Base-by-base conservation (phyloP, 2,888 invertebrate genomes). In the Diarsia brunnea region DNA sequence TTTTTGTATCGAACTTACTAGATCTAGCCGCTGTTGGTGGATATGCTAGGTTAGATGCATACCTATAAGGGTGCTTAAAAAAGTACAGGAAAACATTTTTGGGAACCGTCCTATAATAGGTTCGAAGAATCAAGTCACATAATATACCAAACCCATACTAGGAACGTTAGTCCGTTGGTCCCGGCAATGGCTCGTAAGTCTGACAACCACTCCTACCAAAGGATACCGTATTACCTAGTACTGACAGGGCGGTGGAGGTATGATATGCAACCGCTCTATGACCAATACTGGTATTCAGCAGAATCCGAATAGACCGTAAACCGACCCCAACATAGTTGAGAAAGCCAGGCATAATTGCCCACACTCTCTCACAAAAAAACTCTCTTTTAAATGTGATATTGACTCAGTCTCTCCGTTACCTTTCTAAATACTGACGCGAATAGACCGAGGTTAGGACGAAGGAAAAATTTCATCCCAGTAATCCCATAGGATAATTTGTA, bases 1-100 rank as follows among this genome's bases (percentile, higher is more conserved):
- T 53, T 38, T 38, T 53, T 12, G 47, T 66, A 67, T 68, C 60
- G 63, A 78, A 81, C 45, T 43, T 64, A 67, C 73, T 69, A 53
- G 61, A 73, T 47, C 0, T 47, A 68, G n/a, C n/a, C 24, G 11
- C 31, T 31, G 19, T 58, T 68, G 19, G 16, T 43, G n/a, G n/a
- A 55, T 19, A 55, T 24, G 24, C 24, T 67, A 21, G 21, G 31
- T 61, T 61, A 31, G 19, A 43, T 47, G 5, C 24, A 43, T 14
- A 14, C 55, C n/a, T n/a, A n/a, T n/a, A 11, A 24, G 55, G 55
- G 14, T 55, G 55, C 55, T 24, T 55, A 7, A n/a, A 14, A 14
- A 14, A 14, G 7, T 24, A 12, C 2, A 24, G 14, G 7, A 0
- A 24, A 24, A 7, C 24, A 55, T 55, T 55, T 0, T 55, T 24